Conservation (phyloP, 37 sponge, comb jelly and placozoan species). For the Agelas oroides region DNA sequence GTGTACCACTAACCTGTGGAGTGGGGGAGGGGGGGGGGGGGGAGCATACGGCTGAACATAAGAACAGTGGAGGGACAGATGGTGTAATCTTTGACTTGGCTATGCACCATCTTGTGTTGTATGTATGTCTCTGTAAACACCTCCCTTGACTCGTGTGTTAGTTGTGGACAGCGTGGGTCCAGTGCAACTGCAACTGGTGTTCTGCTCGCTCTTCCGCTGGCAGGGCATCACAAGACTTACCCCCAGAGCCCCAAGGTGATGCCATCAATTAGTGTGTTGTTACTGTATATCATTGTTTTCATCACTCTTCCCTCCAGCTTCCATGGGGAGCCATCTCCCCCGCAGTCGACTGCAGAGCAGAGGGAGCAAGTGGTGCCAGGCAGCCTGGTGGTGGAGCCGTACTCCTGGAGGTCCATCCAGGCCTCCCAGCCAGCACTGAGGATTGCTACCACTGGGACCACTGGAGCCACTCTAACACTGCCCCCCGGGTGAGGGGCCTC, state of each 20-base stretch:
- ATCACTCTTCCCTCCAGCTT: constrained; percentile 15
- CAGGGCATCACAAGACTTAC: constrained; percentile 48
- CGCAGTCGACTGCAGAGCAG: not conserved
- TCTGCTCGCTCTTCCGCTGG: constrained; percentile 80
- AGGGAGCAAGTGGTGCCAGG: constrained; percentile 34
- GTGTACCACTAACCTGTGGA: no score
- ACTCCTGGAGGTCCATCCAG: constrained; percentile 57
- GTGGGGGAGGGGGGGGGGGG: no score
- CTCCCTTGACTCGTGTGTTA: constrained; percentile 10
- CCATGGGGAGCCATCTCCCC: constrained; percentile 26
- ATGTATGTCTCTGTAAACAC: no score
- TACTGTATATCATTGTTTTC: no score
- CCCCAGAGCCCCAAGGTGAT: not conserved
- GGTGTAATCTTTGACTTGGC: no score
- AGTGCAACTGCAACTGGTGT: constrained; percentile 57
- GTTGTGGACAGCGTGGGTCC: constrained; percentile 78
- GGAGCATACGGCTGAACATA: no score
- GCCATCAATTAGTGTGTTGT: no score
- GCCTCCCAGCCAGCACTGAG: constrained; percentile 27
- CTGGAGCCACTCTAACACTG: constrained; percentile 34
- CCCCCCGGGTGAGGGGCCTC: constrained; percentile 72
- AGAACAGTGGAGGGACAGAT: no score
- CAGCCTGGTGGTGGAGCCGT: constrained; percentile 55
- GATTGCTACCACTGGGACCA: constrained; percentile 57
- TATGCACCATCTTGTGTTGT: no score